Base-by-base conservation (phyloP, 2,888 invertebrate species). In the Andrena praecox region DNA sequence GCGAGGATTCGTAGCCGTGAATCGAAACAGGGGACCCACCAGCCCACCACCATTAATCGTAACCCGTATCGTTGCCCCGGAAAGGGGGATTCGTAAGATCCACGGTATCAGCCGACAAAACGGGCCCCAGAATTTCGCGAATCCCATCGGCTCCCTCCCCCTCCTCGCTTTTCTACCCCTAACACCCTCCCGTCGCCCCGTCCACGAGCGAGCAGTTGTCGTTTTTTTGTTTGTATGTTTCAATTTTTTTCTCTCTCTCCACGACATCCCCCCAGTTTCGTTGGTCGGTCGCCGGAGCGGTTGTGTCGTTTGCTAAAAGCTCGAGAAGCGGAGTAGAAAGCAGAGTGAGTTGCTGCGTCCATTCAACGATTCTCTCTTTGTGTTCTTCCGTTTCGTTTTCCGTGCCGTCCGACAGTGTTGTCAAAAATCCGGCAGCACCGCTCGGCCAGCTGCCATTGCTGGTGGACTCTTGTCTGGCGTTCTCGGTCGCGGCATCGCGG, bases 381-480 rank as follows among this genome's bases (percentile, higher is more conserved):
- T 87, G 85, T 85, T 70, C 71, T 80, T 10, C 24, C 80, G 80
- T 81, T 81, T 76, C 33, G 54, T 42, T 70, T 60, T 77, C 69
- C 82, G 84, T 87, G 76, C 86, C 67, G 79, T 87, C 69, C 80
- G 85, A 85, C 85, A 77, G 90, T 90, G 90, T 91, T 91, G 91
- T 91, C 91, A 91, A 91, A 91, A 91, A 90, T 91, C 86, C 91
- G 89, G 89, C 89, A 89, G 89, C 89, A 89, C 88, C 88, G 89
- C 89, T 90, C 90, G 85, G 74, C 87, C 89, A 90, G 91, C 91
- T 91, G 90, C 91, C 91, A 91, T 91, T 91, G 89, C 91, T 91
- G 85, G 42, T 42, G 85, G 56, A 73, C 85, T 60, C 70, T 42
- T 89, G 68, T 73, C 79, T 86, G 60, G 84, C 85, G 82, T 83